phyloP scores from a whole-genome alignment of 2,888 invertebrate species.

The Pristionchus entomophagus region DNA sequence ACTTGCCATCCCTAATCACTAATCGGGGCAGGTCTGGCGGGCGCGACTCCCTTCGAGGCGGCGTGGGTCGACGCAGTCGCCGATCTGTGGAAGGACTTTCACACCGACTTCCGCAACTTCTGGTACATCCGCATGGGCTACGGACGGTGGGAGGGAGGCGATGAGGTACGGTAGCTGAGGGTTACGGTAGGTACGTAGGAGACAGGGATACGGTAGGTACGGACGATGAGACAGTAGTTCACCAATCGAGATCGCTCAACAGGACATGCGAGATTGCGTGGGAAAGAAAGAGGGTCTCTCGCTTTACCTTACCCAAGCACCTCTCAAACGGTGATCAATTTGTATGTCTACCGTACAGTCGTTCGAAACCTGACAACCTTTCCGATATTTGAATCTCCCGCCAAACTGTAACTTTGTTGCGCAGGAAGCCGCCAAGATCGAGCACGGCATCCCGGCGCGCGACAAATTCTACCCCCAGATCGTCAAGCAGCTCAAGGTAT shows the following conservation, averaged over 20 bases:
- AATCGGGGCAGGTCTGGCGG: constrained; percentile 29
- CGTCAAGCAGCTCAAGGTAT: too few species aligned
- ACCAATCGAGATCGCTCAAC: too few species aligned
- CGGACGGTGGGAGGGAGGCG: constrained; percentile 40
- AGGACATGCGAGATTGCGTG: too few species aligned
- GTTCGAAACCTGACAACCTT: neutral
- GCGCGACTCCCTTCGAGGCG: constrained; percentile 16
- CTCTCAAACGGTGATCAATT: too few species aligned
- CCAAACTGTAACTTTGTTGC: neutral
- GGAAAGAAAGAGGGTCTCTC: too few species aligned
- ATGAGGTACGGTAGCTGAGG: too few species aligned
- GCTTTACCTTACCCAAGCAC: too few species aligned
- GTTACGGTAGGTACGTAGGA: too few species aligned
- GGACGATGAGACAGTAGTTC: too few species aligned
- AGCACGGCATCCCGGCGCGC: constrained; percentile 13
- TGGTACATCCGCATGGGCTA: constrained; percentile 45
- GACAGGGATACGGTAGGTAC: too few species aligned
- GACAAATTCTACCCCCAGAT: too few species aligned
- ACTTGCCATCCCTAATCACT: too few species aligned
- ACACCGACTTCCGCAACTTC: constrained; percentile 44
- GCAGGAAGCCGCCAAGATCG: constrained; percentile 18
- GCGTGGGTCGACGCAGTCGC: constrained; percentile 22
- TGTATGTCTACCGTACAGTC: neutral
- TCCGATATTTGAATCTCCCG: neutral
- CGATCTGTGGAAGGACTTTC: constrained; percentile 38